Percentiles rank a stretch among this genome's conserved stretches.
Evolutionary conservation across 2,113 vertebrate genomes (phyloP).

Genomic region (Sporophila hypoxantha): DNA sequence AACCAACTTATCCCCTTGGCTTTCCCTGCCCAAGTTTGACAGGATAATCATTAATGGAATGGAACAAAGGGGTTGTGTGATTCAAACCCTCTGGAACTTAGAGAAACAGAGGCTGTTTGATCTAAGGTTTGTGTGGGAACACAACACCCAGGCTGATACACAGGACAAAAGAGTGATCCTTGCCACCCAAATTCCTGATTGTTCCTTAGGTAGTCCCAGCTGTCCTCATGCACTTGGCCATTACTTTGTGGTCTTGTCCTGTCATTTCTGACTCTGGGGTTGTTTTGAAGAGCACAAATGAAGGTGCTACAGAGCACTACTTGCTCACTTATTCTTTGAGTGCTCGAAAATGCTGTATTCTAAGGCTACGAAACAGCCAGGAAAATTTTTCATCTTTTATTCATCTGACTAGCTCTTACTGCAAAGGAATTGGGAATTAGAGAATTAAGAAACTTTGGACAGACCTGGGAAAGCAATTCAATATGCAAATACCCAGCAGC

Average conservation of each 20-base stretch:
- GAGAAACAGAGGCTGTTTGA: neutral
- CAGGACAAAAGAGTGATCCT: neutral
- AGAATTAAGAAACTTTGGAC: constrained; percentile 21
- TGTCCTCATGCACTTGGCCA: neutral
- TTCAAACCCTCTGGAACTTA: neutral
- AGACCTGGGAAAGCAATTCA: constrained; percentile 34
- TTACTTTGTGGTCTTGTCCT: neutral
- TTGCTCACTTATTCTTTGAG: no score
- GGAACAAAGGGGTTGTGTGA: neutral
- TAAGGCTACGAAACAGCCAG: neutral
- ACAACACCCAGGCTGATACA: neutral
- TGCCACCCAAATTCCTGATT: neutral
- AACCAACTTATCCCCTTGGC: neutral
- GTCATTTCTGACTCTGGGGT: neutral
- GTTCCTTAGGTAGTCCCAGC: neutral
- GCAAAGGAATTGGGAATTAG: constrained; percentile 3
- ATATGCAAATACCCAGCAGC: constrained; percentile 44
- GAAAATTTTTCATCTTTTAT: constrained; percentile 53
- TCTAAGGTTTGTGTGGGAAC: neutral
- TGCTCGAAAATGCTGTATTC: neutral
- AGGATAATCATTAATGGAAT: neutral
- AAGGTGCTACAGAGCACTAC: neutral
- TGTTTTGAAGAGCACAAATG: neutral
- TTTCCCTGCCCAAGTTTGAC: neutral
- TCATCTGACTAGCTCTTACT: constrained; percentile 4